Evolutionary conservation across 2,113 vertebrate genomes (phyloP).

Genomic region (Isurus oxyrinchus): DNA sequence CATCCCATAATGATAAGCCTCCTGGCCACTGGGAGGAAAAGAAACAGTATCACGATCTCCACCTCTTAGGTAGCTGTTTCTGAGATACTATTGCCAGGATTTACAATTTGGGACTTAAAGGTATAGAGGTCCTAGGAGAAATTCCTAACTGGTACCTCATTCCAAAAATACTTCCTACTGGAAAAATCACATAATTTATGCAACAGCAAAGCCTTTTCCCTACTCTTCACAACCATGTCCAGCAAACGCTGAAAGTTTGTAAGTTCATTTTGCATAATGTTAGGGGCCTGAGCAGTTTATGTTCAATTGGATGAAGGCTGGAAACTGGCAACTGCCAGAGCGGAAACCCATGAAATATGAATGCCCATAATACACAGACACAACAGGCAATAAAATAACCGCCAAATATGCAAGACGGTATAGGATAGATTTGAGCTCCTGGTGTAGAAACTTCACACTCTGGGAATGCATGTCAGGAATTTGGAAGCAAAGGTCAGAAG

Average conservation of each 20-base stretch:
- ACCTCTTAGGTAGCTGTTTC: neutral
- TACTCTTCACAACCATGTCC: neutral
- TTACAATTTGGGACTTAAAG: neutral
- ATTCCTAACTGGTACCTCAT: neutral
- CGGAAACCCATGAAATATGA: neutral
- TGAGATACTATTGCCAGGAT: neutral
- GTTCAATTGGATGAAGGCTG: neutral
- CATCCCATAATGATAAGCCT: neutral
- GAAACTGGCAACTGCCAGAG: neutral
- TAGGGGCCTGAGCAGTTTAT: neutral
- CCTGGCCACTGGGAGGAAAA: neutral
- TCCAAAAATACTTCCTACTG: neutral
- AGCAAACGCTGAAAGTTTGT: neutral
- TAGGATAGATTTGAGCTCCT: neutral
- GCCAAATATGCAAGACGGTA: neutral
- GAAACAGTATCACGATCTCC: neutral
- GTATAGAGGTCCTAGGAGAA: neutral
- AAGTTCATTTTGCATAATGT: neutral
- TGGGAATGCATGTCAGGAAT: neutral
- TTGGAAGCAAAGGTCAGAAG: neutral
- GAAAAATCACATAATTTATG: neutral
- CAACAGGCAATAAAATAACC: neutral
- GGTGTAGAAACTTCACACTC: neutral
- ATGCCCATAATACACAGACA: neutral
- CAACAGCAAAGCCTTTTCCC: neutral